Percentiles rank a stretch among this genome's conserved stretches.
phyloP scores from a whole-genome alignment of 2,888 invertebrate genomes.

The Auanema sp. region DNA sequence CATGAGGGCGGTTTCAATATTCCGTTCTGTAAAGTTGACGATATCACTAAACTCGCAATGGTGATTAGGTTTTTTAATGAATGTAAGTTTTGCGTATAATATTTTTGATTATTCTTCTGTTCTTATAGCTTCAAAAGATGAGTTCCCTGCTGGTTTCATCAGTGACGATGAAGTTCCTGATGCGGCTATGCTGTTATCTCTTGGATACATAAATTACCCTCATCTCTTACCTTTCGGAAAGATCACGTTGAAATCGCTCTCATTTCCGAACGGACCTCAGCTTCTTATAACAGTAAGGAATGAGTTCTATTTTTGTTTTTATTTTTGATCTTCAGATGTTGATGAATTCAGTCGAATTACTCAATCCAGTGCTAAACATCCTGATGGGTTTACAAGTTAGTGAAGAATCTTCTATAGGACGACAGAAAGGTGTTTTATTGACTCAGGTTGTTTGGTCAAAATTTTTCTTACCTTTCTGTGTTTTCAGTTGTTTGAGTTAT shows the following conservation, averaged over 20 bases:
- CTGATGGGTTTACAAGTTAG: constrained; percentile 13
- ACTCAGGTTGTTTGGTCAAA: constrained; percentile 1
- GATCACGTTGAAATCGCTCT: constrained; percentile 1
- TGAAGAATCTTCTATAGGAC: constrained; percentile 15
- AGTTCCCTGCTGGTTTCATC: not conserved
- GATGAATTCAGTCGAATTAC: constrained; percentile 11
- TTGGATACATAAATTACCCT: constrained; percentile 13
- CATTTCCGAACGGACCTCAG: not conserved
- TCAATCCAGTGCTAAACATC: constrained; percentile 6
- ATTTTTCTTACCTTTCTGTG: not conserved
- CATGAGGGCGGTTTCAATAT: not conserved
- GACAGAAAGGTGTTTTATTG: constrained; percentile 6
- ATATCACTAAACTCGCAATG: not conserved
- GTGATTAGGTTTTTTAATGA: constrained; percentile 1
- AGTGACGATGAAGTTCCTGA: constrained; percentile 4
- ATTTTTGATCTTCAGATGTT: constrained; percentile 11
- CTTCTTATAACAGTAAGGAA: constrained; percentile 8
- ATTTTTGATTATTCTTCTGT: constrained; percentile 1
- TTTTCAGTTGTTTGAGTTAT: not conserved
- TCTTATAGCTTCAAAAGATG: constrained; percentile 1
- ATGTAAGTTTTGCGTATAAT: not conserved
- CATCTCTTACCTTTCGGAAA: constrained; percentile 5
- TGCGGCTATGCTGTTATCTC: constrained; percentile 4
- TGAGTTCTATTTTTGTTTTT: not conserved
- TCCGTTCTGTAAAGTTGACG: constrained; percentile 1